These are phyloP conservation scores for Leptinotarsa texana DNA, from an alignment of 1,140 invertebrate genomes.

Conservation along the genomic window DNA sequence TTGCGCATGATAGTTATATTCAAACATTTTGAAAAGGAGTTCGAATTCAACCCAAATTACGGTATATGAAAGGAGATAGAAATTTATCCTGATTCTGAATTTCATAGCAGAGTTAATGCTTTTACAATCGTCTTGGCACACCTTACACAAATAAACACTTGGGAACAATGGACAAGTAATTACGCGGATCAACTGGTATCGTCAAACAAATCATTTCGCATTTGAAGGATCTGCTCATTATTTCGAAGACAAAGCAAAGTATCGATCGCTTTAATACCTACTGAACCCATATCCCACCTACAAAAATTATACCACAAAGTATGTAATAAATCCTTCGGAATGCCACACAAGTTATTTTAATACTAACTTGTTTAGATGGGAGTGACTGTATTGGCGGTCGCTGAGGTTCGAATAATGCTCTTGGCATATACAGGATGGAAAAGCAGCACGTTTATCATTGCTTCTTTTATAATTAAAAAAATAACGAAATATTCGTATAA, in stretches of 20 bases:
- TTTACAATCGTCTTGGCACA: too few species aligned
- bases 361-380: not conserved
- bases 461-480: too few species aligned
- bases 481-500: too few species aligned
- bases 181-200: not conserved
- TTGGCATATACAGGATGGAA: not conserved
- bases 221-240: not conserved
- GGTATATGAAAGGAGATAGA: too few species aligned
- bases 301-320: slow-evolving; percentile 2
- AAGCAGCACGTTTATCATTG: too few species aligned
- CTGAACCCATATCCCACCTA: slow-evolving; percentile 4
- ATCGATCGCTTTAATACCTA: not conserved
- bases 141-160: not conserved
- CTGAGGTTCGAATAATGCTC: not conserved
- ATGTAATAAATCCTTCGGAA: not conserved
- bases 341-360: slow-evolving; percentile 4
- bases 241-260: slow-evolving; percentile 1
- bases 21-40: too few species aligned
- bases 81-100: too few species aligned
- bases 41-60: too few species aligned
- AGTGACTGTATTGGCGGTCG: not conserved
- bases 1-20: too few species aligned
- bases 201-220: not conserved
- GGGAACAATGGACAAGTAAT: not conserved
- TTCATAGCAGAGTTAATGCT: too few species aligned